These are phyloP conservation scores for Dryobota labecula DNA, from an alignment of 2,888 invertebrate genomes.

Conservation along the genomic window DNA sequence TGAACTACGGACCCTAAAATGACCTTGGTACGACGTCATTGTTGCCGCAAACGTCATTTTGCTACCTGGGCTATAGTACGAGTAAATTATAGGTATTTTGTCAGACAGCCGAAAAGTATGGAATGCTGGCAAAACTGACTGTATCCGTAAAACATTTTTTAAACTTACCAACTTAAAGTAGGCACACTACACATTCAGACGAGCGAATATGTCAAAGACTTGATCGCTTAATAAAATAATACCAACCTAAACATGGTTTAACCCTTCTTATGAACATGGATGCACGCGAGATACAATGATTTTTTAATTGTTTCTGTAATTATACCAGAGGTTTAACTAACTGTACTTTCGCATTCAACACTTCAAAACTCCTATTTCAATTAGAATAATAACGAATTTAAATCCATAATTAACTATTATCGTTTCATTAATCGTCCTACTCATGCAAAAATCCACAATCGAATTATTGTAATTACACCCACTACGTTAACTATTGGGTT, in stretches of 20 bases:
- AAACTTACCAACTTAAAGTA: not conserved
- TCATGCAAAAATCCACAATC: conserved; percentile 24
- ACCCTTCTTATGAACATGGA: too few species aligned
- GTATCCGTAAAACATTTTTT: not conserved
- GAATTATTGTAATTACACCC: conserved; percentile 32
- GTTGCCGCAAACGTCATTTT: too few species aligned
- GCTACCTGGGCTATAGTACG: too few species aligned
- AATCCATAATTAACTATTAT: conserved; percentile 15
- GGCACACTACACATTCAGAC: too few species aligned
- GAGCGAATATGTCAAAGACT: not conserved
- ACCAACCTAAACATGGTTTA: not conserved
- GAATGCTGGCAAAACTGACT: not conserved
- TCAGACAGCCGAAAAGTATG: not conserved
- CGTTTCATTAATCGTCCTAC: conserved; percentile 21
- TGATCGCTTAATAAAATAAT: not conserved
- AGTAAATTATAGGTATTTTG: not conserved
- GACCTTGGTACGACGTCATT: too few species aligned
- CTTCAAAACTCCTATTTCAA: conserved; percentile 11
- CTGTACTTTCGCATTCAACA: not conserved
- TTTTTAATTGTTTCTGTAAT: too few species aligned
- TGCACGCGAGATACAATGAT: too few species aligned
- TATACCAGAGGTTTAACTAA: too few species aligned
- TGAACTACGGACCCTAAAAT: too few species aligned
- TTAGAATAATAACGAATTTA: conserved; percentile 17
- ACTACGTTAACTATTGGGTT: conserved; percentile 28